Base-by-base conservation (phyloP, 2,888 invertebrate genomes). In the Drosophila rellima region DNA sequence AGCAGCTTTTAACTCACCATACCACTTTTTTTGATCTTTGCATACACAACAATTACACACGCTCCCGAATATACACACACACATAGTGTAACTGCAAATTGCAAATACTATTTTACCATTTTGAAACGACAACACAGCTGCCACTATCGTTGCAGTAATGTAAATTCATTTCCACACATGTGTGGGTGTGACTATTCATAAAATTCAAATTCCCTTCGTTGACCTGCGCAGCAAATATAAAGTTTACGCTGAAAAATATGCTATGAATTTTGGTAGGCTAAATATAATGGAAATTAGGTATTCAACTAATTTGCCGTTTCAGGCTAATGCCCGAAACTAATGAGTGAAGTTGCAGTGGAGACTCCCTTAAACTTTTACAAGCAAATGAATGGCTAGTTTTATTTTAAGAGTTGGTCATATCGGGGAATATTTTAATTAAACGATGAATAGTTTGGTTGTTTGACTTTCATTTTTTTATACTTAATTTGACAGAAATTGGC, bases 81-180 rank as follows among this genome's bases (percentile, higher is more conserved):
- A 60, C 44, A 74, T 59, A 73, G 26, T 18, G 10, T 17, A 72
- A 37, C 50, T 74, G 66, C 56, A 73, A 78, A 73, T 78, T 79
- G 70, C 51, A 55, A 78, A 69, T 76, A 39, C 67, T 62, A 52
- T 61, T 85, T 59, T 57, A 52, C 47, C 47, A 64, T 45, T 74
- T 70, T 50, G 37, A 39, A 69, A 29, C 33, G 48, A 40, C 56
- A 61, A 23, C 31, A 56, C 35, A 35, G 44, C 45, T 56, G 29
- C 37, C 51, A 20, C 69, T 20, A 57, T 61, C 76, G 50, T 63
- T 73, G 73, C 70, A 73, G 57, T 65, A 80, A 86, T 83, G 80
- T 68, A 81, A 81, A 82, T 86, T 47, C 48, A 51, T 56, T 37
- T 37, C 56, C 60, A 35, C 54, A 23, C 51, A 45, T 40, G 23